phyloP scores from a whole-genome alignment of 2,113 vertebrate species.

The Apaloderma vittatum region DNA sequence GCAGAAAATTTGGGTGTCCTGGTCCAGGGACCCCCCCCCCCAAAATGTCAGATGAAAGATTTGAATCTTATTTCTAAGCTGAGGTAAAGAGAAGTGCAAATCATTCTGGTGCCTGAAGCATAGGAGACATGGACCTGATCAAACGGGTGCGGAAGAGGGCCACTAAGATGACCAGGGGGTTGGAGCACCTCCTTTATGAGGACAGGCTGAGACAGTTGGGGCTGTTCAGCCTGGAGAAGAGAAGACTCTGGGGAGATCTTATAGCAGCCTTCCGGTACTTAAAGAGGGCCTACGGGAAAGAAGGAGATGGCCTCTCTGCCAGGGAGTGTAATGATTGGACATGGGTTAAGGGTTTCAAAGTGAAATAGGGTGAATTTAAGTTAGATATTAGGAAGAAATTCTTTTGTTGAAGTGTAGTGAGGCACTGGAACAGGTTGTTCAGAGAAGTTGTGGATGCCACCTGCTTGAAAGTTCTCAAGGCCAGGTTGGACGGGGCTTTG shows the following conservation, averaged over 20 bases:
- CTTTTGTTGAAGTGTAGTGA: background rate
- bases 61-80: background rate
- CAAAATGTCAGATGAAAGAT: background rate
- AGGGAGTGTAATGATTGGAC: background rate
- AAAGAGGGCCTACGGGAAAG: background rate
- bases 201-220: background rate
- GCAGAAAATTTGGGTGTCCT: background rate
- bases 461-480: background rate
- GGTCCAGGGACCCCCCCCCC: background rate
- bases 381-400: background rate
- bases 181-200: background rate
- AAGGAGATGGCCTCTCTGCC: rapidly evolving
- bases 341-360: background rate
- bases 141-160: rapidly evolving
- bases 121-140: background rate
- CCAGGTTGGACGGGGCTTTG: background rate
- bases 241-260: rapidly evolving
- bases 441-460: too few species aligned
- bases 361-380: background rate
- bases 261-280: rapidly evolving
- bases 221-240: background rate
- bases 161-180: background rate
- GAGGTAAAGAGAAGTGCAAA: background rate
- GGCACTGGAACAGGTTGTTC: background rate
- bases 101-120: background rate